A percentile compares a stretch with the other conserved stretches of the same genome.
phyloP scores from a whole-genome alignment of 2,113 vertebrate species.

The Calidris pugnax region DNA sequence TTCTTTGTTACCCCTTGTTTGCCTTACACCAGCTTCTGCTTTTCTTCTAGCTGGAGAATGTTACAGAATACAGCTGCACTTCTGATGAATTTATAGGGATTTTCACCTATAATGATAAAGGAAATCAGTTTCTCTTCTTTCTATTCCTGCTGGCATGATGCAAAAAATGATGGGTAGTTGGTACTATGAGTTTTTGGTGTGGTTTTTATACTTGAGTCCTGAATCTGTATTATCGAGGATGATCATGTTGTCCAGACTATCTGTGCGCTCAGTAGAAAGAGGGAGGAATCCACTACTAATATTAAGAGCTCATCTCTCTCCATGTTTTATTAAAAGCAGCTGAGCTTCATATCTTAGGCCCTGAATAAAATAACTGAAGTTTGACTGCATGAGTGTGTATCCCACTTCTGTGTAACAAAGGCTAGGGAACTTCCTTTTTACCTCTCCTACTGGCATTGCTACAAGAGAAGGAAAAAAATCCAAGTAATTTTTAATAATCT shows the following conservation, averaged over 20 bases:
- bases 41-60: not conserved
- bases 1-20: not conserved
- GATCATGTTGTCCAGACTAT: not conserved
- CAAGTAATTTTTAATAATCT: not conserved
- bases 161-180: not conserved
- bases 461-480: not conserved
- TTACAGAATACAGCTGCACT: not conserved
- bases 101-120: not conserved
- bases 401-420: not conserved
- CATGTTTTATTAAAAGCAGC: not conserved
- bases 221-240: not conserved
- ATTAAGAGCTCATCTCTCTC: not conserved
- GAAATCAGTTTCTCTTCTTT: not conserved
- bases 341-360: not conserved
- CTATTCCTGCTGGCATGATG: not conserved
- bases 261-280: not conserved
- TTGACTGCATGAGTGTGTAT: not conserved
- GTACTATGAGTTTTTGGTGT: fast-evolving
- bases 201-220: not conserved
- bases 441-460: not conserved
- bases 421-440: not conserved
- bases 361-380: not conserved
- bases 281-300: not conserved
- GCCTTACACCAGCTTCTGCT: not conserved
- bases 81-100: fast-evolving